These are phyloP conservation scores for Escarpia spicata DNA, from an alignment of 2,888 invertebrate species.

Conservation along the genomic window DNA sequence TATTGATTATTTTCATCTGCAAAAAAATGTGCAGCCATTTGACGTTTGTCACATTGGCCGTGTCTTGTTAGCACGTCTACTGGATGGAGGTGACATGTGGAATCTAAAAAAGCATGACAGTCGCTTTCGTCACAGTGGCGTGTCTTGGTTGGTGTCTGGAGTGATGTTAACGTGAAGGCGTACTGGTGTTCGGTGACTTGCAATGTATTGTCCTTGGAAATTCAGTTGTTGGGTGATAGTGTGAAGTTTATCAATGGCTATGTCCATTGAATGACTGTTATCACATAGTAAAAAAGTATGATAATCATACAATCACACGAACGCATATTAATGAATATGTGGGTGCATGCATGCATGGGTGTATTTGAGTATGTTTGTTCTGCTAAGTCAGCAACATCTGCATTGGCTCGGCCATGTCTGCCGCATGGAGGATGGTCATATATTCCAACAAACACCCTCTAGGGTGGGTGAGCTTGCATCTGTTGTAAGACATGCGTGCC, in stretches of 20 bases:
- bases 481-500: too few relatives aligned
- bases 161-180: neutral
- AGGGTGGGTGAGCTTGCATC: too few relatives aligned
- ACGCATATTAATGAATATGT: too few relatives aligned
- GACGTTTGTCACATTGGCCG: neutral
- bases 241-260: neutral
- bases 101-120: neutral
- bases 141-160: neutral
- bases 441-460: too few relatives aligned
- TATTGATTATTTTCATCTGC: neutral
- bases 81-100: neutral
- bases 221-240: neutral
- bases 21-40: neutral
- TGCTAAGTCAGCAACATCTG: too few relatives aligned
- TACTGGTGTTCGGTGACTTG: neutral
- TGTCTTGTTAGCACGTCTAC: neutral
- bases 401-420: too few relatives aligned
- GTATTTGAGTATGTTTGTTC: too few relatives aligned
- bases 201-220: neutral
- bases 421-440: too few relatives aligned
- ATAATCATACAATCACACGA: too few relatives aligned
- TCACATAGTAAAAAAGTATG: neutral
- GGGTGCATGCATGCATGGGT: too few relatives aligned
- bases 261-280: neutral
- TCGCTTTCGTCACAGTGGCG: neutral